A percentile compares a stretch with the other conserved stretches of the same genome.
These are phyloP conservation scores for Ceratosolen fusciceps DNA, from an alignment of 1,140 invertebrate species.

Conservation along the genomic window DNA sequence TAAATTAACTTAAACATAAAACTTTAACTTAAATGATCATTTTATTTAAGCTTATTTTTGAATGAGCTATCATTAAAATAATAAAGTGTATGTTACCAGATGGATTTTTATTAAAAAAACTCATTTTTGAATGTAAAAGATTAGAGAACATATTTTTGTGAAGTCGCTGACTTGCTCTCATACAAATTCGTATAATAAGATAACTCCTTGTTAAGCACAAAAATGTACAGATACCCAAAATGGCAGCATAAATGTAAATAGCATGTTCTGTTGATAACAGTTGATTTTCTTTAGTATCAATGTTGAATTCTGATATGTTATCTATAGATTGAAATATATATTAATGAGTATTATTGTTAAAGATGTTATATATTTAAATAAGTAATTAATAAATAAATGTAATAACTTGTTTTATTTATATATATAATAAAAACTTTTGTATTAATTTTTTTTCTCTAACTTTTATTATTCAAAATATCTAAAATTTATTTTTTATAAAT, in stretches of 20 bases:
- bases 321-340: neutral
- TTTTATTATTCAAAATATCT: too few relatives aligned
- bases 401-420: too few relatives aligned
- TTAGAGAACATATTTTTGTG: constrained; percentile 89
- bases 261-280: constrained; percentile 52
- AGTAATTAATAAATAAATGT: too few relatives aligned
- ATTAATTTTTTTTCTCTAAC: too few relatives aligned
- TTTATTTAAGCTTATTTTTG: too few relatives aligned
- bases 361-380: too few relatives aligned
- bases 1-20: too few relatives aligned
- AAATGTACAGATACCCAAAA: constrained; percentile 63
- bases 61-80: neutral
- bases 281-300: constrained; percentile 57
- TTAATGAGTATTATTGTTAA: neutral
- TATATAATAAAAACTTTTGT: too few relatives aligned
- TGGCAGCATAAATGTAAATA: constrained; percentile 68
- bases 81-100: constrained; percentile 71
- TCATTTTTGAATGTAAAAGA: constrained; percentile 82
- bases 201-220: constrained; percentile 76
- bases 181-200: constrained; percentile 84
- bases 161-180: constrained; percentile 84
- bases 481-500: too few relatives aligned
- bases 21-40: too few relatives aligned
- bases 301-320: neutral
- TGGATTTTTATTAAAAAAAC: constrained; percentile 89